Percentiles rank a stretch among this genome's conserved stretches.
phyloP scores from a whole-genome alignment of 2,888 invertebrate species.

The Merodon equestris region DNA sequence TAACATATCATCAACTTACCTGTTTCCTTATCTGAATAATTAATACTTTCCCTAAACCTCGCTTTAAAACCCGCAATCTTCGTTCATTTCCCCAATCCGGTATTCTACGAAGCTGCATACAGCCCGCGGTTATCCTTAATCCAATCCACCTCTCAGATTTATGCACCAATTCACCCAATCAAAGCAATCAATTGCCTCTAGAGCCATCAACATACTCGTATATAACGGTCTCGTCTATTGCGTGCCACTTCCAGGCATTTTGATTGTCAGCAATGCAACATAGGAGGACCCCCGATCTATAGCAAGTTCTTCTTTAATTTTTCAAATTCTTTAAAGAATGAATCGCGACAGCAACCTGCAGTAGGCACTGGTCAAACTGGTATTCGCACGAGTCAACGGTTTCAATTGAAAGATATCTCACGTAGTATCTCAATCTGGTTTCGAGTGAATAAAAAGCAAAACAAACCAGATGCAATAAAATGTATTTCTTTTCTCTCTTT shows the following conservation, averaged over 20 bases:
- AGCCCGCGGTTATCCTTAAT: no score
- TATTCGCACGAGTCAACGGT: conserved; percentile 17
- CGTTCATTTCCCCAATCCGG: no score
- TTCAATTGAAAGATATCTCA: conserved; percentile 36
- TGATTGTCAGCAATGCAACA: conserved; percentile 2
- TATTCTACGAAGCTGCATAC: no score
- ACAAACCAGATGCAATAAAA: conserved; percentile 21
- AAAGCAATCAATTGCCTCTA: no score
- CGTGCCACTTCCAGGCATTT: background rate
- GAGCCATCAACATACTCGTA: no score
- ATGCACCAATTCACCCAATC: no score
- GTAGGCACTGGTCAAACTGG: conserved; percentile 29
- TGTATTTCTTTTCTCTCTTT: conserved; percentile 27
- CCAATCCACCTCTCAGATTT: no score
- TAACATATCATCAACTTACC: no score
- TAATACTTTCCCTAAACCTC: no score
- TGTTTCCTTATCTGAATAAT: no score
- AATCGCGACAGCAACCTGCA: background rate
- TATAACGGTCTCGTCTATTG: no score
- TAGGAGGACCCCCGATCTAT: background rate
- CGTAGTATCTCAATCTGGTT: conserved; percentile 48
- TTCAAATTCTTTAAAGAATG: conserved; percentile 10
- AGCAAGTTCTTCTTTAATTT: background rate
- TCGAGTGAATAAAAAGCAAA: background rate
- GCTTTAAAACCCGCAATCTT: no score